A percentile compares a stretch with the other conserved stretches of the same genome.
Evolutionary conservation across 2,888 invertebrate species (phyloP).

Genomic region (Orthosia gracilis): DNA sequence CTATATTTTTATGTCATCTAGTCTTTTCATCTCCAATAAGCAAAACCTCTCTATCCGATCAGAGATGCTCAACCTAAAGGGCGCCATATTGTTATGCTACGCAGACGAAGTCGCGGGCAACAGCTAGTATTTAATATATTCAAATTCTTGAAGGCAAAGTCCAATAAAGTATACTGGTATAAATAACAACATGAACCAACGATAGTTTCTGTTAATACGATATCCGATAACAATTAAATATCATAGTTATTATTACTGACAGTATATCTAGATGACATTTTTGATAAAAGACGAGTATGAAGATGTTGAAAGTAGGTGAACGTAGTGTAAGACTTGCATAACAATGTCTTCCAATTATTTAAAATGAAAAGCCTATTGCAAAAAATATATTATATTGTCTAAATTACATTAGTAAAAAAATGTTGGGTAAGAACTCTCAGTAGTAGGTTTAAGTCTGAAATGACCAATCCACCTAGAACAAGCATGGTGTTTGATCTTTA

Average conservation of each 20-base stretch:
- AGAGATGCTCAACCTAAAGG: slow-evolving; percentile 6
- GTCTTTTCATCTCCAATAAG: not conserved
- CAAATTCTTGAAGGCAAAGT: slow-evolving; percentile 17
- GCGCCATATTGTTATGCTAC: not conserved
- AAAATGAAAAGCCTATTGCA: not conserved
- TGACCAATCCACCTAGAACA: too few species aligned
- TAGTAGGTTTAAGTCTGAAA: too few species aligned
- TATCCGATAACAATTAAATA: slow-evolving; percentile 28
- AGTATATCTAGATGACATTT: slow-evolving; percentile 18
- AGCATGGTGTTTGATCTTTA: too few species aligned
- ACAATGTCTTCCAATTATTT: not conserved
- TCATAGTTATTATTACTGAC: not conserved
- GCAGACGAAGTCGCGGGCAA: too few species aligned
- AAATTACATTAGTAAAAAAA: not conserved
- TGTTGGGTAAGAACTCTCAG: too few species aligned
- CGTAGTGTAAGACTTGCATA: not conserved
- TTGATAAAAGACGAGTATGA: not conserved
- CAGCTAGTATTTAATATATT: not conserved
- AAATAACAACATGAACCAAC: slow-evolving; percentile 4
- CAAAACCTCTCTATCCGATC: not conserved
- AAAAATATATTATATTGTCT: not conserved
- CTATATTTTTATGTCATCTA: not conserved
- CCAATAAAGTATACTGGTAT: slow-evolving; percentile 16
- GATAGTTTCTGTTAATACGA: slow-evolving; percentile 21
- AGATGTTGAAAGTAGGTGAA: slow-evolving; percentile 7